phyloP scores from a whole-genome alignment of 2,888 invertebrate genomes.

The Sipha maydis region DNA sequence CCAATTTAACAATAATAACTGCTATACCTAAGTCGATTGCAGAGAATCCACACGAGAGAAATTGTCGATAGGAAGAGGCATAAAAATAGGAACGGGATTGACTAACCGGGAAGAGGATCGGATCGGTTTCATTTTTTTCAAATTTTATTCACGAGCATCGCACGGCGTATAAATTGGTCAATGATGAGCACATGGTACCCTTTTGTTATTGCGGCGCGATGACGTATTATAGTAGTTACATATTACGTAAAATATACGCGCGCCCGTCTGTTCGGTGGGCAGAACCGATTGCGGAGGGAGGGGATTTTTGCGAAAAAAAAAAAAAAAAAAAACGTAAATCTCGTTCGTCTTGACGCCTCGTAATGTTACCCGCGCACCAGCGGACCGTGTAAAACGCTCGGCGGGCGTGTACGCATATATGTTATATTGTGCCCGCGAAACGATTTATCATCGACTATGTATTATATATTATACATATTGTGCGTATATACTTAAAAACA shows the following conservation, averaged over 20 bases:
- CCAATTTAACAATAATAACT: no score
- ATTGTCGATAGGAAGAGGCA: no score
- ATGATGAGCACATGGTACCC: neutral
- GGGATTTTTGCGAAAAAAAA: constrained; percentile 1
- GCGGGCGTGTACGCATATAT: neutral
- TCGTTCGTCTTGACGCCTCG: constrained; percentile 17
- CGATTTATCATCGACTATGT: neutral
- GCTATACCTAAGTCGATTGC: no score
- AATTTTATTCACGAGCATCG: neutral
- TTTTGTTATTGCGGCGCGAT: neutral
- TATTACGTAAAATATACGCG: neutral
- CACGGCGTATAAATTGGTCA: neutral
- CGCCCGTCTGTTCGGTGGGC: neutral
- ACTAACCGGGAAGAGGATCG: neutral
- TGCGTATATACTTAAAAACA: neutral
- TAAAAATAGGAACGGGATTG: neutral
- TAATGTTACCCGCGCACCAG: constrained; percentile 3
- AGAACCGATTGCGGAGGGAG: neutral
- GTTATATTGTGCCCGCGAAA: neutral
- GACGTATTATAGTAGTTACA: neutral
- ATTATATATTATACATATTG: neutral
- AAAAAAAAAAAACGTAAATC: neutral
- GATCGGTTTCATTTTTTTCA: neutral
- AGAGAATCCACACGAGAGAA: no score
- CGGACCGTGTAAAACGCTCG: constrained; percentile 29